phyloP scores from a whole-genome alignment of 2,888 invertebrate genomes.

The Papilio demoleus region DNA sequence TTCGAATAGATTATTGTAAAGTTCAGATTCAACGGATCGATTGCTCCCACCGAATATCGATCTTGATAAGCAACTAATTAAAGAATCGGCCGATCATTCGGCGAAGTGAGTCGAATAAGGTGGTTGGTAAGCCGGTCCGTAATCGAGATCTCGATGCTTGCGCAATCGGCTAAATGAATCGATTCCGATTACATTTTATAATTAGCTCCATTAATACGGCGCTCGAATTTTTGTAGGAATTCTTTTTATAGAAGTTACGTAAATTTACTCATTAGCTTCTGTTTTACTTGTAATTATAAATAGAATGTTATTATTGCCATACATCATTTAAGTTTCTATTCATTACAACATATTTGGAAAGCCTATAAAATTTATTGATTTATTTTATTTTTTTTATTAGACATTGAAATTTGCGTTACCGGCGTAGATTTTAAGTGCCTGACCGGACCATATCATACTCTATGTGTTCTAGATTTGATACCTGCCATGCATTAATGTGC shows the following conservation, averaged over 20 bases:
- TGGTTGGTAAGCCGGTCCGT: constrained; percentile 69
- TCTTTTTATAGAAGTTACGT: constrained; percentile 33
- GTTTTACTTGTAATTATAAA: constrained; percentile 12
- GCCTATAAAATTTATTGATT: no score
- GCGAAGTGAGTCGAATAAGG: constrained; percentile 51
- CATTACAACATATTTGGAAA: no score
- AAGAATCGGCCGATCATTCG: constrained; percentile 51
- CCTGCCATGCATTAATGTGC: no score
- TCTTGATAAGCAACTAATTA: constrained; percentile 55
- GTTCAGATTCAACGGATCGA: constrained; percentile 65
- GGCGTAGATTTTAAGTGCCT: no score
- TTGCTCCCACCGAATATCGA: constrained; percentile 54
- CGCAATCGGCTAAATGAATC: constrained; percentile 75
- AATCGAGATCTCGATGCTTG: constrained; percentile 72
- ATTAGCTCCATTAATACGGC: constrained; percentile 67
- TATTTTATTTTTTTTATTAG: no score
- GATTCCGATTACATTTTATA: constrained; percentile 73
- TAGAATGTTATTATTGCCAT: no score
- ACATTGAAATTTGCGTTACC: no score
- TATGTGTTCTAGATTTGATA: no score
- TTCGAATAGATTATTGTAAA: constrained; percentile 59
- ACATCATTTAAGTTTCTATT: no score
- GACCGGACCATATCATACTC: no score
- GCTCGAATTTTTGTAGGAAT: constrained; percentile 30
- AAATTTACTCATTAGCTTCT: constrained; percentile 19